These are phyloP conservation scores for Mythimna vitellina DNA, from an alignment of 2,888 invertebrate genomes.

Conservation along the genomic window DNA sequence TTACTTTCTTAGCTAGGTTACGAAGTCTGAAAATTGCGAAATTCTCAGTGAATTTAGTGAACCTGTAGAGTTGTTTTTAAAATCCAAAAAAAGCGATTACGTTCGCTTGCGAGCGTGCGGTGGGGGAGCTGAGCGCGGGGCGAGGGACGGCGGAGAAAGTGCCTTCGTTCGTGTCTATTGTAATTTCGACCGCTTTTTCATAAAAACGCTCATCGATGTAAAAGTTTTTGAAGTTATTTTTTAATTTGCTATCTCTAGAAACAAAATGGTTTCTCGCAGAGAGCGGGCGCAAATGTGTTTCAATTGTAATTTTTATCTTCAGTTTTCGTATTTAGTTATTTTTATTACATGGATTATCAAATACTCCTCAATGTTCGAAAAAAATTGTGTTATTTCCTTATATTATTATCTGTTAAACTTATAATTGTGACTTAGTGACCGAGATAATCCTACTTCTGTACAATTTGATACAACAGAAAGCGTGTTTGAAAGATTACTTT, in stretches of 20 bases:
- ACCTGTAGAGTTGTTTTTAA: conserved; percentile 39
- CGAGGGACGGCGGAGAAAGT: conserved; percentile 53
- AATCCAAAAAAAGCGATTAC: conserved; percentile 52
- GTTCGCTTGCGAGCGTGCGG: conserved; percentile 35
- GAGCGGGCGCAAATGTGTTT: conserved; percentile 11
- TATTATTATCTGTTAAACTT: too few species aligned
- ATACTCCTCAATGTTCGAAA: not conserved
- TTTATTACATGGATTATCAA: not conserved
- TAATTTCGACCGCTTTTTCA: conserved; percentile 62
- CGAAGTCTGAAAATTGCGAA: conserved; percentile 18
- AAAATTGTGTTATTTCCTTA: not conserved
- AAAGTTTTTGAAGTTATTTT: conserved; percentile 59
- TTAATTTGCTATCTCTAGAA: conserved; percentile 51
- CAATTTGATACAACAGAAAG: not conserved
- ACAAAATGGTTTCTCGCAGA: too few species aligned
- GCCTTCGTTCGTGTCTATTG: conserved; percentile 55
- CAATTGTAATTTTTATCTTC: conserved; percentile 18
- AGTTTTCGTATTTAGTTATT: not conserved
- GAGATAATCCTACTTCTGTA: not conserved
- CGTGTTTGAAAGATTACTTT: conserved; percentile 15
- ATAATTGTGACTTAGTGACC: too few species aligned
- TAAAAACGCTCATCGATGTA: conserved; percentile 64
- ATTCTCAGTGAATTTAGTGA: conserved; percentile 27
- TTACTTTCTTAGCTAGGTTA: conserved; percentile 22
- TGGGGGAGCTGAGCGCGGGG: not conserved